These are phyloP conservation scores for Zaprionus tsacasi DNA, from an alignment of 1,140 invertebrate genomes.

Conservation along the genomic window DNA sequence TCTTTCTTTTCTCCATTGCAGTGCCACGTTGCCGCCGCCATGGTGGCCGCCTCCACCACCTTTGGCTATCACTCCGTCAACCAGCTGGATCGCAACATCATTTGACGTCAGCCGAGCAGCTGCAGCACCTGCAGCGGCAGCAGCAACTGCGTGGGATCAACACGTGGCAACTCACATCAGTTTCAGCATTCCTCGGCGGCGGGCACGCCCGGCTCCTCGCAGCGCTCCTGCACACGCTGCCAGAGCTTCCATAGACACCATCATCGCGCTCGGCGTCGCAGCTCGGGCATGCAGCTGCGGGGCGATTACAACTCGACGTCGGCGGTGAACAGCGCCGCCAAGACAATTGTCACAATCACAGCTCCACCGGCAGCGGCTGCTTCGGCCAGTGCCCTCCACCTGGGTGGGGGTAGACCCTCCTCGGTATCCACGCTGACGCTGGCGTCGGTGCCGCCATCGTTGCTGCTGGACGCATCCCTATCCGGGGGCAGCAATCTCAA, in stretches of 20 bases:
- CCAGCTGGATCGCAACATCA: constrained; percentile 79
- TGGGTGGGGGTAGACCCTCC: constrained; percentile 51
- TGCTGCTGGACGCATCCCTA: constrained; percentile 47
- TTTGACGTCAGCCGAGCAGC: constrained; percentile 84
- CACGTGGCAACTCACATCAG: constrained; percentile 63
- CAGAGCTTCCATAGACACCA: constrained; percentile 83
- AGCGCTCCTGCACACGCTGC: constrained; percentile 76
- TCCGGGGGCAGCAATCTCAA: constrained; percentile 5
- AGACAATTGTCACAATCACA: constrained; percentile 72
- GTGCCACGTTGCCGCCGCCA: constrained; percentile 83
- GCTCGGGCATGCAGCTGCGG: constrained; percentile 67
- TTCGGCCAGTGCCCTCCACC: constrained; percentile 62
- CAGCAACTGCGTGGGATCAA: constrained; percentile 72
- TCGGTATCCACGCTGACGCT: constrained; percentile 73
- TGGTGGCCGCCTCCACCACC: constrained; percentile 82
- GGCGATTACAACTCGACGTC: constrained; percentile 72
- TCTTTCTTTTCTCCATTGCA: constrained; percentile 30
- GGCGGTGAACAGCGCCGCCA: constrained; percentile 70
- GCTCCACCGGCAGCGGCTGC: constrained; percentile 70
- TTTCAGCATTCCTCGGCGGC: constrained; percentile 61
- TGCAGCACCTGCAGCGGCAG: constrained; percentile 83
- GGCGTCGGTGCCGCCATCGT: constrained; percentile 63
- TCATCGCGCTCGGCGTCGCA: constrained; percentile 74
- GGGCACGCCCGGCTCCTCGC: constrained; percentile 65
- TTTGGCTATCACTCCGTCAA: constrained; percentile 83